Conservation (phyloP, 53 echinoderm and acorn worm species). For the Holothuria leucospilota region DNA sequence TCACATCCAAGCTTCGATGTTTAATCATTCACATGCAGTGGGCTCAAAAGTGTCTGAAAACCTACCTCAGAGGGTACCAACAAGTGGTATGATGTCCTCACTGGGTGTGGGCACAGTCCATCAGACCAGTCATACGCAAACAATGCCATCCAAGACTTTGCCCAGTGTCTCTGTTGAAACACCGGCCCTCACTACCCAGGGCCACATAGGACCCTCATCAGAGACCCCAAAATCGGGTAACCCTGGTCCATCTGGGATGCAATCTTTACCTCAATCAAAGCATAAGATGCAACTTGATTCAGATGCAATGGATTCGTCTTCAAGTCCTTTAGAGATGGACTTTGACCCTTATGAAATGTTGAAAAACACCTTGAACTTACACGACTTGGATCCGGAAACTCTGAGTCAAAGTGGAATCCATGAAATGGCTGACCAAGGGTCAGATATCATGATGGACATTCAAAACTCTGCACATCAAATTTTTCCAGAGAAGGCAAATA, state of each 20-base stretch:
- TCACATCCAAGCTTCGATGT: no score
- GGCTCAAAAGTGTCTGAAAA: no score
- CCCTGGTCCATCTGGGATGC: background rate
- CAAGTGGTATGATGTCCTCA: no score
- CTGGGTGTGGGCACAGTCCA: no score
- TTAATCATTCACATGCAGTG: no score
- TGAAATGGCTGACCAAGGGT: background rate
- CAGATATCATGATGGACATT: slow-evolving; percentile 22
- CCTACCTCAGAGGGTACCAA: no score
- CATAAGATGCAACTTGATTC: background rate
- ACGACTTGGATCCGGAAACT: slow-evolving; percentile 32
- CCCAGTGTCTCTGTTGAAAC: no score
- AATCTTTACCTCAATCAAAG: background rate
- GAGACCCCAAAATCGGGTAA: background rate
- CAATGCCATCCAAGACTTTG: no score
- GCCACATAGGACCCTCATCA: background rate
- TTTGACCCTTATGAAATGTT: slow-evolving; percentile 91
- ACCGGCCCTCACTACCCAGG: no score
- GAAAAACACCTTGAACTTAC: slow-evolving; percentile 76
- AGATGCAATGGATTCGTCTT: slow-evolving; percentile 14
- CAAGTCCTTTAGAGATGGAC: slow-evolving; percentile 63
- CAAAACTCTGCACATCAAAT: slow-evolving; percentile 22
- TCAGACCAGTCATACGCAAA: no score
- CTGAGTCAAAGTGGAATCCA: slow-evolving; percentile 7
- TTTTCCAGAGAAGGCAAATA: background rate